Evolutionary conservation across 2,888 invertebrate species (phyloP).

Genomic region (Hemithea aestivaria): DNA sequence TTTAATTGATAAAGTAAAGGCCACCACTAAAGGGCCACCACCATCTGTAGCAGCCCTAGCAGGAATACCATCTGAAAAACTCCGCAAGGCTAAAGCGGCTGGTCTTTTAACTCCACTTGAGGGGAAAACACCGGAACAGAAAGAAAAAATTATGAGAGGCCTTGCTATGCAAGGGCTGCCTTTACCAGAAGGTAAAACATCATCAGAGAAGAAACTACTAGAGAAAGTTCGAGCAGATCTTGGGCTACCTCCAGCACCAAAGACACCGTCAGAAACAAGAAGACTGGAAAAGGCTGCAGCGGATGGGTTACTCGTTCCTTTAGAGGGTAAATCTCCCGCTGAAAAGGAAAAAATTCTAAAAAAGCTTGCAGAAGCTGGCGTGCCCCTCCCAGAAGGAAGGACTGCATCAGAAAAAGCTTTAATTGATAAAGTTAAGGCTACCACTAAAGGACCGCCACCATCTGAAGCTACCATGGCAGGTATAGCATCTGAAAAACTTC

Average conservation of each 20-base stretch:
- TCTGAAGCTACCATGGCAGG: slow-evolving; percentile 9
- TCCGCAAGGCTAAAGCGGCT: no score
- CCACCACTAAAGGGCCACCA: slow-evolving; percentile 8
- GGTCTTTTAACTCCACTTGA: no score
- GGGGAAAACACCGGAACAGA: slow-evolving; percentile 17
- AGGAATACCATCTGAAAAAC: no score
- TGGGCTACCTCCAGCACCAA: slow-evolving; percentile 33
- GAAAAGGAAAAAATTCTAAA: slow-evolving; percentile 28
- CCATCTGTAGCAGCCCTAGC: no score
- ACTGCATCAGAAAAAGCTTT: slow-evolving; percentile 30
- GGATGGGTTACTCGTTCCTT: slow-evolving; percentile 31
- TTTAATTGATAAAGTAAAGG: slow-evolving; percentile 29
- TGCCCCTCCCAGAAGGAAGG: slow-evolving; percentile 29
- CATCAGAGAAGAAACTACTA: slow-evolving; percentile 27
- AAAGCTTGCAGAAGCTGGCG: slow-evolving; percentile 23
- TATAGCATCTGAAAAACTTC: slow-evolving; percentile 23
- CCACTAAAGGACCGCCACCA: no score
- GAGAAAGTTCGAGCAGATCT: slow-evolving; percentile 10
- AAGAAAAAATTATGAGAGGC: slow-evolving; percentile 28
- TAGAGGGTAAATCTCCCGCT: slow-evolving; percentile 30
- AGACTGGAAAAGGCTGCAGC: slow-evolving; percentile 30
- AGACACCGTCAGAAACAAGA: slow-evolving; percentile 17
- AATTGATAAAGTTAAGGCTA: slow-evolving; percentile 24
- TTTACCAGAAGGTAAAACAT: slow-evolving; percentile 31
- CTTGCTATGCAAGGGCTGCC: slow-evolving; percentile 26